A percentile compares a stretch with the other conserved stretches of the same genome.
These are phyloP conservation scores for Actinostola sp. DNA, from an alignment of 92 coral and sea anemone species.

Conservation along the genomic window DNA sequence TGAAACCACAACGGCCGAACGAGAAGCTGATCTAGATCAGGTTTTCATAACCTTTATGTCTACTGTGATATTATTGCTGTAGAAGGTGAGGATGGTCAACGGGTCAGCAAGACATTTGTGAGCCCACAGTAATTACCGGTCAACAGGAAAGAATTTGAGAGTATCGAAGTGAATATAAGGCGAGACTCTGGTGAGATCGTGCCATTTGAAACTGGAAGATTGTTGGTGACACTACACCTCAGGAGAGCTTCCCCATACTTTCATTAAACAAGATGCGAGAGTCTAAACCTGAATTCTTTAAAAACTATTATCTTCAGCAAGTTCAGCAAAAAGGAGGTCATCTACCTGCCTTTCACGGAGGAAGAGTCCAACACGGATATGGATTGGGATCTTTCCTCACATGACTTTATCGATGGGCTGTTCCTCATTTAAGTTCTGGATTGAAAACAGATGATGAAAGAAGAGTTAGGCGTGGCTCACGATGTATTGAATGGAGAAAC, in stretches of 20 bases:
- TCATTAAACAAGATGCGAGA: constrained; percentile 2
- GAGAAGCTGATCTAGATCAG: constrained; percentile 38
- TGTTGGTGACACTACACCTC: constrained; percentile 51
- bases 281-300: constrained; percentile 21
- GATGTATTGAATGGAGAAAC: constrained; percentile 11
- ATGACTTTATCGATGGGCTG: constrained; percentile 46
- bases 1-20: constrained; percentile 28
- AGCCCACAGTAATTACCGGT: constrained; percentile 62
- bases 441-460: constrained; percentile 8
- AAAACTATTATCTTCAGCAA: constrained; percentile 30
- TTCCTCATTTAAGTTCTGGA: constrained; percentile 30
- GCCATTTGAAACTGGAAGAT: constrained; percentile 59
- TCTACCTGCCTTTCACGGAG: constrained; percentile 44
- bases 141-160: constrained; percentile 56
- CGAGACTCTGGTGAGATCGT: constrained; percentile 51
- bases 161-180: constrained; percentile 61
- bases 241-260: constrained; percentile 31
- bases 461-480: constrained; percentile 18
- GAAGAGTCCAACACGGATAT: constrained; percentile 33
- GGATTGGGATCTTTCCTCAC: constrained; percentile 47
- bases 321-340: constrained; percentile 50
- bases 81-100: constrained; percentile 43
- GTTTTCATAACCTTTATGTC: constrained; percentile 31
- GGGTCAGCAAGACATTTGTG: constrained; percentile 20
- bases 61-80: constrained; percentile 63